Conservation (phyloP, 1,140 invertebrate genomes). For the Pseudachorutes palmiensis region DNA sequence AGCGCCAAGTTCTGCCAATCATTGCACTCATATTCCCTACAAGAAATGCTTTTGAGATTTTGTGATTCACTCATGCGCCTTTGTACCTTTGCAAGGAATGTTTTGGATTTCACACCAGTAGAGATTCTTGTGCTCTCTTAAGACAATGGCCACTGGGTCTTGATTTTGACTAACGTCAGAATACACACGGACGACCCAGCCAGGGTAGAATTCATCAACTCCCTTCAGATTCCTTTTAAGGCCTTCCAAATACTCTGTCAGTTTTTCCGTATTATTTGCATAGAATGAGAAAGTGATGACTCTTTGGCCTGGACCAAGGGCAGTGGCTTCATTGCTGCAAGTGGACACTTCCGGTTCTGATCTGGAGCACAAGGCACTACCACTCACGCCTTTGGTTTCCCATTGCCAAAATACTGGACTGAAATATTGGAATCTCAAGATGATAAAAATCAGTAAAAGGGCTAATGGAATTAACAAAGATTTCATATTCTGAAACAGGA, state of each 20-base stretch:
- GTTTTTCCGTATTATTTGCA: not conserved
- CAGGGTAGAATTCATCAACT: conserved; percentile 13
- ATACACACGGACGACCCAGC: conserved; percentile 21
- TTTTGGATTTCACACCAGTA: conserved; percentile 16
- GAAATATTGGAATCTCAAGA: no score
- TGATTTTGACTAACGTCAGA: conserved; percentile 13
- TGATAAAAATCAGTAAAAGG: no score
- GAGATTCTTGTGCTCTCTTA: conserved; percentile 7
- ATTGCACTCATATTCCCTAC: not conserved
- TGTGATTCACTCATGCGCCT: not conserved
- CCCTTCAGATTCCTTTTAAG: conserved; percentile 6
- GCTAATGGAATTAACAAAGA: no score
- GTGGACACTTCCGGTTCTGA: no score
- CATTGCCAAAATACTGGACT: no score
- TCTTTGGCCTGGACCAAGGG: conserved; percentile 15
- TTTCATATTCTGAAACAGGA: no score
- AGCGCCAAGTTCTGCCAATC: conserved; percentile 33
- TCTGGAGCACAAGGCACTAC: no score
- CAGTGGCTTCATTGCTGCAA: conserved; percentile 21
- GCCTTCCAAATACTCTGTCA: conserved; percentile 4
- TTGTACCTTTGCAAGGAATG: conserved; percentile 15
- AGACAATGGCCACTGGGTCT: not conserved
- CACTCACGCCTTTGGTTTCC: no score
- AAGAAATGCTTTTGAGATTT: not conserved
- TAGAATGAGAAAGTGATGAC: conserved; percentile 23